phyloP scores from a whole-genome alignment of 2,113 vertebrate genomes.

The Marmota monax region DNA sequence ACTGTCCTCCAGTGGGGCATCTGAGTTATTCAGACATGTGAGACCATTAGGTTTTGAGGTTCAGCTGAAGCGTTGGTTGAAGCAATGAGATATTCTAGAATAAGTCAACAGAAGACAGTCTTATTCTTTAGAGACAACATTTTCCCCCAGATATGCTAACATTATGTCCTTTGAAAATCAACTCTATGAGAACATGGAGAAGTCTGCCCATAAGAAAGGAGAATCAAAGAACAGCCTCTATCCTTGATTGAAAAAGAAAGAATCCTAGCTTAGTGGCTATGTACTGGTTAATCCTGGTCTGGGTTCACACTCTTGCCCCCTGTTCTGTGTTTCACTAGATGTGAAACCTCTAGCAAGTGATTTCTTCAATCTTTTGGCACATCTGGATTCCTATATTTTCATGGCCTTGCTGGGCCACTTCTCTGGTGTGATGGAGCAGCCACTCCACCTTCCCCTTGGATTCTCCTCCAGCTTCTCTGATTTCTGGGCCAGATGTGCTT shows the following conservation, averaged over 20 bases:
- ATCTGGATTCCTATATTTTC: too few species aligned
- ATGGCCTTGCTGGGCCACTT: too few species aligned
- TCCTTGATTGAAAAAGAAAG: background rate
- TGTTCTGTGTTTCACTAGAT: background rate
- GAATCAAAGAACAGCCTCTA: background rate
- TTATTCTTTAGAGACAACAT: background rate
- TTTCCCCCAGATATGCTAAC: background rate
- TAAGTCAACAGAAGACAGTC: background rate
- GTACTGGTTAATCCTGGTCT: background rate
- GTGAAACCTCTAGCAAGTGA: background rate
- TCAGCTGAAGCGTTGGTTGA: background rate
- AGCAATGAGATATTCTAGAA: background rate
- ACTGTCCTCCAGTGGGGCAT: slow-evolving; percentile 61
- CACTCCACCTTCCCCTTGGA: too few species aligned
- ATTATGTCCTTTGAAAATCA: background rate
- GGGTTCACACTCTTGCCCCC: background rate
- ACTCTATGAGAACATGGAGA: background rate
- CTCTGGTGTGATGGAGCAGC: too few species aligned
- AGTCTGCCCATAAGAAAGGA: background rate
- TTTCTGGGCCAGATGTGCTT: too few species aligned
- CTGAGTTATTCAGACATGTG: slow-evolving; percentile 21
- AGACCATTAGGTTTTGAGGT: background rate
- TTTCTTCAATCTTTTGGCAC: background rate
- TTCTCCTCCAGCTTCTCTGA: too few species aligned
- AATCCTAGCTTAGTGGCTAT: background rate